Conservation (phyloP, 2,113 vertebrate species). For the Gnathonemus echidnorhynchus region DNA sequence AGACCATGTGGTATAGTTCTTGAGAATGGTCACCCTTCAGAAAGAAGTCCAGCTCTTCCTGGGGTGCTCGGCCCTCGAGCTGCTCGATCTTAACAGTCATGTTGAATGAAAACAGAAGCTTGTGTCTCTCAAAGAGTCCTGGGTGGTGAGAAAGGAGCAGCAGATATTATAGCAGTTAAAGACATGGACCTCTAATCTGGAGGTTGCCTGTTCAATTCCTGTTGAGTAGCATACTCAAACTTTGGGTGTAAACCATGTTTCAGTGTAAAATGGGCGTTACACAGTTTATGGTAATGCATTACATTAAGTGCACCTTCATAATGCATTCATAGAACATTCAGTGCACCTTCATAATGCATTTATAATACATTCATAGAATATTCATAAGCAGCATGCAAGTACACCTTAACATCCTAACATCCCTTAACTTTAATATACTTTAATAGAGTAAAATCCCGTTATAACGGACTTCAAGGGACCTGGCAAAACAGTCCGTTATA, state of each 20-base stretch:
- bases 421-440: too few relatives aligned
- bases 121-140: slow-evolving; percentile 94
- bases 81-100: slow-evolving; percentile 92
- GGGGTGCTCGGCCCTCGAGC: slow-evolving; percentile 71
- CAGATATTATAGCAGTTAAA: background rate
- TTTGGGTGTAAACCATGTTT: background rate
- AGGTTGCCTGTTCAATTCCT: background rate
- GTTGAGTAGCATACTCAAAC: background rate
- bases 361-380: too few relatives aligned
- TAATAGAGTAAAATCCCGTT: too few relatives aligned
- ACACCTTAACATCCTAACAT: too few relatives aligned
- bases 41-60: slow-evolving; percentile 92
- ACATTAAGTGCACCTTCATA: too few relatives aligned
- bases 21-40: slow-evolving; percentile 73
- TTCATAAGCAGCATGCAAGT: too few relatives aligned
- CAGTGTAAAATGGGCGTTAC: background rate
- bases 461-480: too few relatives aligned
- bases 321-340: too few relatives aligned
- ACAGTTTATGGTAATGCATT: background rate
- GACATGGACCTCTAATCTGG: background rate
- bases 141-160: slow-evolving; percentile 17
- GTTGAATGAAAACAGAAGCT: slow-evolving; percentile 87
- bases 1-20: background rate
- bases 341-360: too few relatives aligned
- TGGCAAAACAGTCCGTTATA: too few relatives aligned